Conservation (phyloP, 2,113 vertebrate genomes). For the Chauna torquata region DNA sequence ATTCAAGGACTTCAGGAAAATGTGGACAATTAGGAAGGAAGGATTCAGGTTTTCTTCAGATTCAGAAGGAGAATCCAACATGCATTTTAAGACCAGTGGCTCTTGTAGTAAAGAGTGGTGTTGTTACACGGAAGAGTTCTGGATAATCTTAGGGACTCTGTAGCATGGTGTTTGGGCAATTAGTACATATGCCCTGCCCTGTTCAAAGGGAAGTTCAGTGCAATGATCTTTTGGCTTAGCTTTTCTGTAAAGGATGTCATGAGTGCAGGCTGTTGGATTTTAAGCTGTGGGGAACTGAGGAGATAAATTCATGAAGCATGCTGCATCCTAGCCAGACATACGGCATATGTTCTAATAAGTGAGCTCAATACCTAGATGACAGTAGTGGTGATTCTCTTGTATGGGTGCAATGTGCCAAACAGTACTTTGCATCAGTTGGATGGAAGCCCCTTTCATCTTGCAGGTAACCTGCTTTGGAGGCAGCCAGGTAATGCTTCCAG, state of each 20-base stretch:
- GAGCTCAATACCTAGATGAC: neutral
- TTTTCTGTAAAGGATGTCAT: neutral
- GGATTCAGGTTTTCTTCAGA: neutral
- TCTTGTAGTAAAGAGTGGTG: neutral
- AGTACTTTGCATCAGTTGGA: neutral
- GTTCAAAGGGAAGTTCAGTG: neutral
- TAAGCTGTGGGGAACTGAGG: neutral
- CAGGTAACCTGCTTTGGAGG: neutral
- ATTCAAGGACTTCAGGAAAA: neutral
- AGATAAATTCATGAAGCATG: neutral
- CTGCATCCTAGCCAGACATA: neutral
- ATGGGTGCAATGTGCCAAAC: neutral
- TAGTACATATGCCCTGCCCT: neutral
- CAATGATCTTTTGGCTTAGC: neutral
- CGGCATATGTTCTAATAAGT: neutral
- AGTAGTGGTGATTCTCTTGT: neutral
- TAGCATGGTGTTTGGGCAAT: accelerated
- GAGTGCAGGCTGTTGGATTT: neutral
- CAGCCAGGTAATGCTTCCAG: neutral
- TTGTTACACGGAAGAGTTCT: neutral
- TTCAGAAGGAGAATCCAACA: too few relatives aligned
- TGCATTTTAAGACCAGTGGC: accelerated
- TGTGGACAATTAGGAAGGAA: neutral
- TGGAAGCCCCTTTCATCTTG: neutral
- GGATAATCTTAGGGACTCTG: neutral